Percentiles rank a stretch among this genome's conserved stretches.
These are phyloP conservation scores for Embiotoca jacksoni DNA, from an alignment of 2,113 vertebrate genomes.

Conservation along the genomic window DNA sequence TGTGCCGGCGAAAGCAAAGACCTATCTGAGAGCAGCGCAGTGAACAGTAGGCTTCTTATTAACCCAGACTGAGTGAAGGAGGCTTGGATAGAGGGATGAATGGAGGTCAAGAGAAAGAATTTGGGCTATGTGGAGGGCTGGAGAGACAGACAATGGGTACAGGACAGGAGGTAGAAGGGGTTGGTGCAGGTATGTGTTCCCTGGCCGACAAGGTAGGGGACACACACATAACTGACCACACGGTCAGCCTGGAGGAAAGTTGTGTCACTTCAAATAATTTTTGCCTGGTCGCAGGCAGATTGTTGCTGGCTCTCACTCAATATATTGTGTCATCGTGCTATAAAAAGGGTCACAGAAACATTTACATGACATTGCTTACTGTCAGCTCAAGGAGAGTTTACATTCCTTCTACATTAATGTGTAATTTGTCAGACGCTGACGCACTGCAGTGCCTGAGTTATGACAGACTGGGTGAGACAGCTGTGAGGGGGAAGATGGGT, in stretches of 20 bases:
- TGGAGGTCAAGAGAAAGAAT: constrained; percentile 81
- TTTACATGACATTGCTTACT: background rate
- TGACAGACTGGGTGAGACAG: constrained; percentile 47
- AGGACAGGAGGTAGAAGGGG: constrained; percentile 16
- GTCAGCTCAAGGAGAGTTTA: background rate
- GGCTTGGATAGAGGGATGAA: constrained; percentile 63
- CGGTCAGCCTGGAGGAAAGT: background rate
- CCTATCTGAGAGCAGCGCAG: constrained; percentile 63
- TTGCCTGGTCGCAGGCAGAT: too few relatives aligned
- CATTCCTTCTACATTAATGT: constrained; percentile 2
- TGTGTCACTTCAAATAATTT: background rate
- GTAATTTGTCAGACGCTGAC: constrained; percentile 23
- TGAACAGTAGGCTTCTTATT: constrained; percentile 80
- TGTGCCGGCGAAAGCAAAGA: constrained; percentile 42
- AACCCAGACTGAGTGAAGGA: constrained; percentile 55
- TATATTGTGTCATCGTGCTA: background rate
- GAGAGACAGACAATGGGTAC: constrained; percentile 44
- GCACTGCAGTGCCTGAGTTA: constrained; percentile 34
- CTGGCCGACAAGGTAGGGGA: constrained; percentile 36
- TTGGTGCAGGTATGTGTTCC: constrained; percentile 66
- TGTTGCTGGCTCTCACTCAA: too few relatives aligned
- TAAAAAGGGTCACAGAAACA: background rate
- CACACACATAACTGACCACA: background rate
- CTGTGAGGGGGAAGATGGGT: constrained; percentile 23
- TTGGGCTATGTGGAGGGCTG: constrained; percentile 69